A percentile compares a stretch with the other conserved stretches of the same genome.
Conservation (phyloP, 2,113 vertebrate species). For the Callocephalon fimbriatum region DNA sequence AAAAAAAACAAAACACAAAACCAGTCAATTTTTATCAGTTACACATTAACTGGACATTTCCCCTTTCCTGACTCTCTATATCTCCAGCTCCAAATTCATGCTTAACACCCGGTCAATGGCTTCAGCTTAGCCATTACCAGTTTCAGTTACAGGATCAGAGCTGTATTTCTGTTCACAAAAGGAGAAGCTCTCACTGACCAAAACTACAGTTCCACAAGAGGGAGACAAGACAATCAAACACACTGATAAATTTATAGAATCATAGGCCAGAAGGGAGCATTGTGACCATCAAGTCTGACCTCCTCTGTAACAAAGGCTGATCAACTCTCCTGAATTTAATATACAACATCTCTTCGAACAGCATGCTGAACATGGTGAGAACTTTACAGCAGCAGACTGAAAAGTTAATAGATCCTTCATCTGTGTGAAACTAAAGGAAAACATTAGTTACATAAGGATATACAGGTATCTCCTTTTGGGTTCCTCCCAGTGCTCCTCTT, state of each 20-base stretch:
- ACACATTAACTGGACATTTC: background rate
- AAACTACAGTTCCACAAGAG: background rate
- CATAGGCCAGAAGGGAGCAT: background rate
- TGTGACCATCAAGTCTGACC: fast-evolving
- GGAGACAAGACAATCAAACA: background rate
- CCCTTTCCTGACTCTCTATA: fast-evolving
- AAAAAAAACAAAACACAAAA: background rate
- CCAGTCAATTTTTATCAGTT: background rate
- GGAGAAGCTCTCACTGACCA: background rate
- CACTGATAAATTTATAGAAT: background rate
- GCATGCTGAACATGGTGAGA: background rate
- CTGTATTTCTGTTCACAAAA: background rate
- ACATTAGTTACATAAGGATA: background rate
- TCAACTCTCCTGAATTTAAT: background rate
- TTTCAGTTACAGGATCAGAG: background rate
- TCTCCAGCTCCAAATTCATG: background rate
- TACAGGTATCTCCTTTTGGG: background rate
- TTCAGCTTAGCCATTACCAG: background rate
- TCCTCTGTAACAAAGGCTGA: background rate
- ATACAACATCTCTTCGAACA: background rate
- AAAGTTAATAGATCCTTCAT: background rate
- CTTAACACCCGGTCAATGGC: background rate
- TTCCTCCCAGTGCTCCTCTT: background rate
- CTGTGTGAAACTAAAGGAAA: background rate
- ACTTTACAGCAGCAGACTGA: background rate